phyloP scores from a whole-genome alignment of 2,113 vertebrate species.

The Arenaria interpres region DNA sequence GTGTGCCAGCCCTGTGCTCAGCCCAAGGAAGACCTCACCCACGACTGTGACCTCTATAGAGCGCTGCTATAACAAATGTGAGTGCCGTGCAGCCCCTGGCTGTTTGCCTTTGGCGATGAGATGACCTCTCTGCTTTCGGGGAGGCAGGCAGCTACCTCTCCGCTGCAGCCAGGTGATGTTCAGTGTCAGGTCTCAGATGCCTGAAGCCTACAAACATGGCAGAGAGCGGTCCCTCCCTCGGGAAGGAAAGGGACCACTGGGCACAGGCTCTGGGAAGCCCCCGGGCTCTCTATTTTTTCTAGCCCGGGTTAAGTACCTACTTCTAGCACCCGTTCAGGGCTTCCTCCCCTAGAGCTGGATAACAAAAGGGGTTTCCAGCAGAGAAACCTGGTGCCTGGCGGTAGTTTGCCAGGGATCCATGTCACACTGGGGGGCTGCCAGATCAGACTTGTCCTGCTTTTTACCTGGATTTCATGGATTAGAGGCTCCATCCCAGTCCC shows the following conservation, averaged over 20 bases:
- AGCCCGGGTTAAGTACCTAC: background rate
- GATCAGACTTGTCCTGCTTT: background rate
- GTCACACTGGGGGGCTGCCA: background rate
- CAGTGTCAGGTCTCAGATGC: background rate
- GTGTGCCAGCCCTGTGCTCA: background rate
- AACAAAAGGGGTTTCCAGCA: background rate
- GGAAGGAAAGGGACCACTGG: background rate
- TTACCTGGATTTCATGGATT: background rate
- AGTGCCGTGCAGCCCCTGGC: background rate
- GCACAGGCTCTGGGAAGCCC: background rate
- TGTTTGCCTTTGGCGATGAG: background rate
- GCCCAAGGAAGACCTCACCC: background rate
- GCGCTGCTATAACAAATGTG: rapidly evolving
- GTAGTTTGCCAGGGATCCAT: background rate
- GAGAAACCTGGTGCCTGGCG: background rate
- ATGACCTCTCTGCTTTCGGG: background rate
- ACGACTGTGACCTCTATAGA: background rate
- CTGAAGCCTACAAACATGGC: background rate
- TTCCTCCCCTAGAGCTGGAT: background rate
- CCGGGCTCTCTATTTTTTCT: background rate
- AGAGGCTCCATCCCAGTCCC: background rate
- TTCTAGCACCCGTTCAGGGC: background rate
- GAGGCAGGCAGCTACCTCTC: background rate
- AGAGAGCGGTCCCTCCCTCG: rapidly evolving
- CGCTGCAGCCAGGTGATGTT: background rate